phyloP scores from a whole-genome alignment of 2,888 invertebrate genomes.

The Orthonychiurus folsomi region DNA sequence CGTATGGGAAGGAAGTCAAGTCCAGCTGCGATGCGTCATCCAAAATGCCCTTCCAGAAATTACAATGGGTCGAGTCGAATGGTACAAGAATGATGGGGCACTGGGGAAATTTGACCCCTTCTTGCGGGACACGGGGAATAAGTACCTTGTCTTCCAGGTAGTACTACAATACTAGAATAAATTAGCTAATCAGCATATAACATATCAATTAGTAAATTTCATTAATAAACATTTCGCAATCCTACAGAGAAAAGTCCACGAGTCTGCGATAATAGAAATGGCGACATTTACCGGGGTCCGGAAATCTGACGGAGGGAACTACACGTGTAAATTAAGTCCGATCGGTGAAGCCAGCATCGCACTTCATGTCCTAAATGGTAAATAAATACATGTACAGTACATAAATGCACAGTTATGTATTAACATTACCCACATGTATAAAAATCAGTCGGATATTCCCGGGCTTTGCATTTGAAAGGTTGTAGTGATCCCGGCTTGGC shows the following conservation, averaged over 20 bases:
- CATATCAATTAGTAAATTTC: not conserved
- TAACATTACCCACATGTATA: too few species aligned
- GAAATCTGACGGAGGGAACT: constrained; percentile 73
- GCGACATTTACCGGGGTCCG: constrained; percentile 59
- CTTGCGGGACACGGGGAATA: not conserved
- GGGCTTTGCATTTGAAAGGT: too few species aligned
- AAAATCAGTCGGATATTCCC: too few species aligned
- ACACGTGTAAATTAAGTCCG: constrained; percentile 90
- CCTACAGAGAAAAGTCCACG: constrained; percentile 34
- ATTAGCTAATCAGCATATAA: not conserved
- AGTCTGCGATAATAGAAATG: constrained; percentile 31
- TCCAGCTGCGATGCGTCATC: constrained; percentile 36
- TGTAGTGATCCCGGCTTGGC: too few species aligned
- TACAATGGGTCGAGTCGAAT: constrained; percentile 16
- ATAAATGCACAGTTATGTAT: too few species aligned
- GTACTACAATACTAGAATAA: not conserved
- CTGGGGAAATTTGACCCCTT: constrained; percentile 9
- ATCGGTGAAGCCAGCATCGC: constrained; percentile 77
- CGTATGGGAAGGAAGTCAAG: constrained; percentile 39
- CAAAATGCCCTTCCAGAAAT: constrained; percentile 33
- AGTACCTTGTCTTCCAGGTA: constrained; percentile 16
- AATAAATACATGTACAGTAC: constrained; percentile 43
- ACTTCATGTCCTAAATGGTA: constrained; percentile 83
- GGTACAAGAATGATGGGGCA: constrained; percentile 17
- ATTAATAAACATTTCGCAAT: not conserved